Evolutionary conservation across 2,113 vertebrate genomes (phyloP), one percentile per base, ranked within the genome.

Genomic region (human): DNA sequence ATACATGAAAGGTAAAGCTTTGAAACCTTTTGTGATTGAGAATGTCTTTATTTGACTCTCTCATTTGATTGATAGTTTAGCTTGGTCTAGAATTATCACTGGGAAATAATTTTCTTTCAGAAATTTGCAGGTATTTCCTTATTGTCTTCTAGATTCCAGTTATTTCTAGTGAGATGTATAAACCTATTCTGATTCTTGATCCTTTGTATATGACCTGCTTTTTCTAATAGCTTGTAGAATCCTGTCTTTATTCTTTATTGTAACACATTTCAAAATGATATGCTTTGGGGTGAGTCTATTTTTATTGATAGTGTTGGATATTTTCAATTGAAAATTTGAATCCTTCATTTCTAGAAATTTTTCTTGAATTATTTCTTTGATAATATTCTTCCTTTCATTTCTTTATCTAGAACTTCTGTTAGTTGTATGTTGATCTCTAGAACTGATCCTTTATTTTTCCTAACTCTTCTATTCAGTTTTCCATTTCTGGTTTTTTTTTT

Each of bases 51-150:
- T 68, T 89, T 89, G 84, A 68, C 12, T 45, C 32, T 84, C n/a
- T 12, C 38, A 89, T 79, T 90, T 94, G 76, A 55, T 43, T 75
- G 38, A 57, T 73, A 96, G 25, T 82, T 83, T 92, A 80, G 6
- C 20, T 80, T 23, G 43, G n/a, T 75, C 25, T 68, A 93, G 52
- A 82, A 75, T 73, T 72, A 84, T 80, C 52, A 80, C n/a, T 66
- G 94, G 12, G 35, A 92, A 79, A 96, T 52, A 92, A 89, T 92
- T 83, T 88, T 84, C 20, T 78, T 88, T 94, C 3, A 92, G 68
- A 97, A 94, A 64, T 92, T 43, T 84, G 16, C 84, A 96, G 38
- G 38, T 23, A 80, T 86, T 84, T 72, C 30, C 73, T 48, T 52
- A 73, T 82, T 92, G 59, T 73, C 61, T 88, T 92, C 43, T 61